Evolutionary conservation across 2,113 vertebrate genomes (phyloP).

Genomic region (Mastomys coucha): DNA sequence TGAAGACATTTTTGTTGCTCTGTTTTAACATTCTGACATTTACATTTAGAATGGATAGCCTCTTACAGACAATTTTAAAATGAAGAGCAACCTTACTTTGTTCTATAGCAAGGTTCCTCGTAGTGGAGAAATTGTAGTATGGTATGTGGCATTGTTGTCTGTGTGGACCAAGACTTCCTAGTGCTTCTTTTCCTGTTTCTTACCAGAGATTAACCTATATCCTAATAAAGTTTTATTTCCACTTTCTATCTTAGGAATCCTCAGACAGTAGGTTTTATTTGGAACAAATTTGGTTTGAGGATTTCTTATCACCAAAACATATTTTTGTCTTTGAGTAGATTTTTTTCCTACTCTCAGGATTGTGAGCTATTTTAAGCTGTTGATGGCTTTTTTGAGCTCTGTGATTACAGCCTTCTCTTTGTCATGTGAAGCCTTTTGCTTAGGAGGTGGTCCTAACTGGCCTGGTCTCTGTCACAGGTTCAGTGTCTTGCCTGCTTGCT

Average conservation of each 20-base stretch:
- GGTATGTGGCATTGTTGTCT: background rate
- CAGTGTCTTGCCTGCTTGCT: constrained; percentile 77
- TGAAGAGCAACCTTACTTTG: constrained; percentile 46
- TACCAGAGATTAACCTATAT: constrained; percentile 58
- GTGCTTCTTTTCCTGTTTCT: constrained; percentile 69
- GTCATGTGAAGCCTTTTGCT: constrained; percentile 71
- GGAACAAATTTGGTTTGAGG: constrained; percentile 51
- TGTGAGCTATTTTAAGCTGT: constrained; percentile 51
- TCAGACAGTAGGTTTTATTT: constrained; percentile 55
- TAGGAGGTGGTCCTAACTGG: constrained; percentile 65
- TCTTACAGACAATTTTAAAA: constrained; percentile 63
- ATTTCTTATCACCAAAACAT: constrained; percentile 59
- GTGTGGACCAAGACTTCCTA: constrained; percentile 19
- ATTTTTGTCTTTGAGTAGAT: constrained; percentile 60
- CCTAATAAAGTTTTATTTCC: constrained; percentile 13
- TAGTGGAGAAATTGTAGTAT: background rate
- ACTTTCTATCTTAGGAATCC: constrained; percentile 35
- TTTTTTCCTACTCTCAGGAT: constrained; percentile 74
- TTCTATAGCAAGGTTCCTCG: background rate
- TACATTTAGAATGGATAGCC: constrained; percentile 54
- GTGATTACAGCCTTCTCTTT: constrained; percentile 65
- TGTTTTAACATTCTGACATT: constrained; percentile 60
- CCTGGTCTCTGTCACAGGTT: constrained; percentile 78
- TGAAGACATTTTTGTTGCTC: constrained; percentile 64
- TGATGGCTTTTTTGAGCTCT: constrained; percentile 55